Conservation (phyloP, 2,888 invertebrate species). For the Gari tellinella region DNA sequence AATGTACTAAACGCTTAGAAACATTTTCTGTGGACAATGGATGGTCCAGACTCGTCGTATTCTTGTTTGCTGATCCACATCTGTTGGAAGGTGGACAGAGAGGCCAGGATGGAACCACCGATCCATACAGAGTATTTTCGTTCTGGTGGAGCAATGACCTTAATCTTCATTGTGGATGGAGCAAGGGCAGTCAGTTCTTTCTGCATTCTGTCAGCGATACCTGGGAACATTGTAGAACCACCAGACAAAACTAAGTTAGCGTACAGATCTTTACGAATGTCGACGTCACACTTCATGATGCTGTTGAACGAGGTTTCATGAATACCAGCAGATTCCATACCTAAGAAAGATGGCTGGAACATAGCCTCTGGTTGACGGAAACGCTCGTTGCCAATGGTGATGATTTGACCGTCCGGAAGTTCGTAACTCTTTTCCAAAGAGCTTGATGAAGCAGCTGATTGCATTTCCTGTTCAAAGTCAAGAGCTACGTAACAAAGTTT, state of each 20-base stretch:
- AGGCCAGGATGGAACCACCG: too few species aligned
- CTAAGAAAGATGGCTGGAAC: slow-evolving; percentile 80
- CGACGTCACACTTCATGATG: slow-evolving; percentile 65
- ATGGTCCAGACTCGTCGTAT: too few species aligned
- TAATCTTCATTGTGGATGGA: too few species aligned
- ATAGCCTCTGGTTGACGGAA: slow-evolving; percentile 79
- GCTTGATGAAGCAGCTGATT: too few species aligned
- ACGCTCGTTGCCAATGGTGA: slow-evolving; percentile 80
- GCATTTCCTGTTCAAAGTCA: slow-evolving; percentile 85
- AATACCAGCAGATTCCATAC: slow-evolving; percentile 42
- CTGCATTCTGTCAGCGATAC: slow-evolving; percentile 64
- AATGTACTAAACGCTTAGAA: too few species aligned
- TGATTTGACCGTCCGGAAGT: slow-evolving; percentile 80
- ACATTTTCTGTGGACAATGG: too few species aligned
- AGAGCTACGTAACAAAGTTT: slow-evolving; percentile 94
- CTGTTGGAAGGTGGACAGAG: too few species aligned
- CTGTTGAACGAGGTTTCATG: slow-evolving; percentile 7
- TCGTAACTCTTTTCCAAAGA: slow-evolving; percentile 88
- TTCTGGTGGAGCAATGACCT: too few species aligned
- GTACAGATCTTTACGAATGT: slow-evolving; percentile 73
- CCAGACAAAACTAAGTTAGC: slow-evolving; percentile 91
- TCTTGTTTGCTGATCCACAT: too few species aligned
- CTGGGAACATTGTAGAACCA: slow-evolving; percentile 90
- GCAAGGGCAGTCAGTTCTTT: slow-evolving; percentile 65
- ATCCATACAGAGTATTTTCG: too few species aligned